Conservation (phyloP, 2,113 vertebrate genomes). For the Gracilinanus agilis region DNA sequence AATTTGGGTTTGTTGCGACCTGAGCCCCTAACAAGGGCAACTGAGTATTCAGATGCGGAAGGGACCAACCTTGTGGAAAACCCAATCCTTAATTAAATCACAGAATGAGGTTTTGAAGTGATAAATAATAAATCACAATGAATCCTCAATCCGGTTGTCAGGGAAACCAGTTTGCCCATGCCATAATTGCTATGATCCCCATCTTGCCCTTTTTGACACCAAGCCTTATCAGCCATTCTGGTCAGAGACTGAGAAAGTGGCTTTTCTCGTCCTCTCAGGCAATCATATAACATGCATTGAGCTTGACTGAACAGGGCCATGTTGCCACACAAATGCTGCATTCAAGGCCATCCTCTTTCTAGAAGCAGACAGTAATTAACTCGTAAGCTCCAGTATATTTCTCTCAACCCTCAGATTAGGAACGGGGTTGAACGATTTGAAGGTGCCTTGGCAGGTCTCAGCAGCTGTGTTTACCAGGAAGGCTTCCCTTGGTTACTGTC, state of each 20-base stretch:
- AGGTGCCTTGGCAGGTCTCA: conserved; percentile 43
- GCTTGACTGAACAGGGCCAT: conserved; percentile 80
- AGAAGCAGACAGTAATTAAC: conserved; percentile 75
- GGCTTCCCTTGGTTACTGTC: conserved; percentile 44
- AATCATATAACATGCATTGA: conserved; percentile 82
- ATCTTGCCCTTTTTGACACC: conserved; percentile 89
- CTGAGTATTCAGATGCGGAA: conserved; percentile 71
- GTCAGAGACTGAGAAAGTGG: conserved; percentile 87
- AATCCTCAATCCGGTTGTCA: conserved; percentile 91
- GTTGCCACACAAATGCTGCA: conserved; percentile 69
- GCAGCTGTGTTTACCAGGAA: conserved; percentile 65
- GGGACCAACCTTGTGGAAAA: conserved; percentile 79
- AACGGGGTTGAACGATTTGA: conserved; percentile 73
- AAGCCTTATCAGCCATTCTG: conserved; percentile 89
- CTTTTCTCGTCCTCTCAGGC: conserved; percentile 86
- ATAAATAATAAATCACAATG: conserved; percentile 92
- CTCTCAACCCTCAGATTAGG: conserved; percentile 78
- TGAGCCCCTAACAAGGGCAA: conserved; percentile 56
- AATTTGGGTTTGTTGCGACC: conserved; percentile 41
- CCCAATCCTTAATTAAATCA: conserved; percentile 88
- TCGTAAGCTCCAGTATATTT: conserved; percentile 74
- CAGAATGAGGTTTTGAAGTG: conserved; percentile 86
- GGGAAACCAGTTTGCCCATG: conserved; percentile 90
- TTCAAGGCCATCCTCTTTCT: conserved; percentile 75
- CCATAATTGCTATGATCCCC: conserved; percentile 89